Evolutionary conservation across 2,888 invertebrate genomes (phyloP).

Genomic region (Chalcis sispes): DNA sequence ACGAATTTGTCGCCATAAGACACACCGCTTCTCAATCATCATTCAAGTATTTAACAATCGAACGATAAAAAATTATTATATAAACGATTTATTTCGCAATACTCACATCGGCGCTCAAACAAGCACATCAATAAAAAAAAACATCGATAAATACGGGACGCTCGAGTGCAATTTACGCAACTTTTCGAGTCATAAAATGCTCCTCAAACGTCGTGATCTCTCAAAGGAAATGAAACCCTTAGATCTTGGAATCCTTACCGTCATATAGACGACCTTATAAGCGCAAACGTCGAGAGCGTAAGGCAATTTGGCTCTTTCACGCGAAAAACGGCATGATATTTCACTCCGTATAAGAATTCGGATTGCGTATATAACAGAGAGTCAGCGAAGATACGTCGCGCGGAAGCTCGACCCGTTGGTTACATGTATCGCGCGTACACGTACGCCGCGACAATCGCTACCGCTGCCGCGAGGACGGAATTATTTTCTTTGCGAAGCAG

Average conservation of each 20-base stretch:
- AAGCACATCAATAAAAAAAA: neutral
- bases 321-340: constrained; percentile 41
- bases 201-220: neutral
- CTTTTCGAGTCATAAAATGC: neutral
- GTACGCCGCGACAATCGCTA: constrained; percentile 52
- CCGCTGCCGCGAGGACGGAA: constrained; percentile 59
- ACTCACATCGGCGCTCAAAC: neutral
- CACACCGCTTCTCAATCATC: neutral
- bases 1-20: neutral
- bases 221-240: neutral
- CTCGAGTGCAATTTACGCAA: neutral
- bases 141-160: neutral
- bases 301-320: constrained; percentile 24
- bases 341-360: constrained; percentile 37
- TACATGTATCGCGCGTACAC: too few species aligned
- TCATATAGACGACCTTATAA: constrained; percentile 26
- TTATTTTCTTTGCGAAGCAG: constrained; percentile 58
- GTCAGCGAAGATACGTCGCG: neutral
- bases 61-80: neutral
- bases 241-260: too few species aligned
- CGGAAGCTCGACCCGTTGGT: neutral
- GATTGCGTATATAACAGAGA: too few species aligned
- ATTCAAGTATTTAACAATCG: too few species aligned
- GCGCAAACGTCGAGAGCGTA: neutral
- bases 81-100: neutral